These are phyloP conservation scores for Macropis europaea DNA, from an alignment of 2,888 invertebrate species.

Conservation along the genomic window DNA sequence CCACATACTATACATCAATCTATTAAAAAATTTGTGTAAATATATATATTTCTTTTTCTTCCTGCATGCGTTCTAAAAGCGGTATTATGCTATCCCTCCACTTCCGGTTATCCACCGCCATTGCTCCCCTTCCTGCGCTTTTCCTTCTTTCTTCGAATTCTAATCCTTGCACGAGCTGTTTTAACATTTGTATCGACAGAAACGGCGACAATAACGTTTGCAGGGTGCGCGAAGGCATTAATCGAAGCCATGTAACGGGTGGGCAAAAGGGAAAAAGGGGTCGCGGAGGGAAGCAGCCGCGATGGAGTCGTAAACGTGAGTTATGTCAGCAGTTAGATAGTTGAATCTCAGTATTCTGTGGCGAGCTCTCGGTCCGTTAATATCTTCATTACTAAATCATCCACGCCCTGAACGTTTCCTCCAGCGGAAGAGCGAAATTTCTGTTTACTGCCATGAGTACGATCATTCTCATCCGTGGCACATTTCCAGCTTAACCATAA, in stretches of 20 bases:
- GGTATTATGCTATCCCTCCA: no score
- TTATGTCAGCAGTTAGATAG: conserved; percentile 79
- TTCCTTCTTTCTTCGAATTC: no score
- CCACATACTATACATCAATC: no score
- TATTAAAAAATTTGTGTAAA: no score
- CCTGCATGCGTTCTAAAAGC: no score
- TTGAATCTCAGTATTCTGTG: conserved; percentile 79
- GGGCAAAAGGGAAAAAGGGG: conserved; percentile 33
- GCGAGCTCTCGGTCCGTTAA: conserved; percentile 78
- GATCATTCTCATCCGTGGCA: conserved; percentile 64
- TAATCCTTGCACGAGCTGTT: no score
- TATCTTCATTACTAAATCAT: conserved; percentile 80
- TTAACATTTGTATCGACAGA: no score
- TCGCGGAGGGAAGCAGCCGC: conserved; percentile 64
- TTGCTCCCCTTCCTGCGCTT: no score
- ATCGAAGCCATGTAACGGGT: conserved; percentile 50
- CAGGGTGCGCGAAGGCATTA: conserved; percentile 56
- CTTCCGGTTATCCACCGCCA: no score
- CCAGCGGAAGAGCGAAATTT: conserved; percentile 40
- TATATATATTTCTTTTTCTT: no score
- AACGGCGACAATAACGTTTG: no score
- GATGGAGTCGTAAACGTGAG: conserved; percentile 78
- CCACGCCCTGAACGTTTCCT: conserved; percentile 62
- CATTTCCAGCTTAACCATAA: conserved; percentile 57
- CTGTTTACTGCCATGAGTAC: conserved; percentile 54